A percentile compares a stretch with the other conserved stretches of the same genome.
These are phyloP conservation scores for Turritopsis rubra DNA, from an alignment of 30 jellyfish, hydroid and myxozoan species.

Conservation along the genomic window DNA sequence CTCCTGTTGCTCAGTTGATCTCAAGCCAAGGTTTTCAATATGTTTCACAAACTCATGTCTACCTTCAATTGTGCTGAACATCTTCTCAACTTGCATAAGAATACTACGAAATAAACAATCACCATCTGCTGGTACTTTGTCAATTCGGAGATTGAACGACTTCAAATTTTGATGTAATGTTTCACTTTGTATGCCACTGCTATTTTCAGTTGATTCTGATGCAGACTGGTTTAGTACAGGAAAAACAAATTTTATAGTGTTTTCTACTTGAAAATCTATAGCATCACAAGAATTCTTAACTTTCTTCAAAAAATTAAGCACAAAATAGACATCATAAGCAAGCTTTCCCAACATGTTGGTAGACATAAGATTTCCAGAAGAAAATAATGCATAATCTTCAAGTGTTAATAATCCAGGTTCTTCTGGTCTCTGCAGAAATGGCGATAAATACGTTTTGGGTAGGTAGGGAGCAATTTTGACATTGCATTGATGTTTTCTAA, in stretches of 20 bases:
- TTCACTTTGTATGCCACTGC: not conserved
- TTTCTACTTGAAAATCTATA: slow-evolving; percentile 3
- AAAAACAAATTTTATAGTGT: not conserved
- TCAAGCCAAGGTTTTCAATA: slow-evolving; percentile 7
- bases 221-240: not conserved
- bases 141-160: not conserved
- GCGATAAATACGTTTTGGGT: not conserved
- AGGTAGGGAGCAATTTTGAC: not conserved
- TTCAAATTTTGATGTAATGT: not conserved
- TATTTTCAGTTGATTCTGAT: not conserved
- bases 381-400: slow-evolving; percentile 1
- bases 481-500: not conserved
- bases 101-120: slow-evolving; percentile 24
- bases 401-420: not conserved
- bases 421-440: not conserved
- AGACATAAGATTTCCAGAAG: slow-evolving; percentile 12
- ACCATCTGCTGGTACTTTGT: slow-evolving; percentile 18
- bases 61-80: not conserved
- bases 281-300: not conserved
- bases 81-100: not conserved
- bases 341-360: not conserved
- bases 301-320: not conserved
- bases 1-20: not conserved
- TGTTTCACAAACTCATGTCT: not conserved
- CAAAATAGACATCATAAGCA: not conserved